Evolutionary conservation across 2,113 vertebrate genomes (phyloP).

Genomic region (Caloenas nicobarica): DNA sequence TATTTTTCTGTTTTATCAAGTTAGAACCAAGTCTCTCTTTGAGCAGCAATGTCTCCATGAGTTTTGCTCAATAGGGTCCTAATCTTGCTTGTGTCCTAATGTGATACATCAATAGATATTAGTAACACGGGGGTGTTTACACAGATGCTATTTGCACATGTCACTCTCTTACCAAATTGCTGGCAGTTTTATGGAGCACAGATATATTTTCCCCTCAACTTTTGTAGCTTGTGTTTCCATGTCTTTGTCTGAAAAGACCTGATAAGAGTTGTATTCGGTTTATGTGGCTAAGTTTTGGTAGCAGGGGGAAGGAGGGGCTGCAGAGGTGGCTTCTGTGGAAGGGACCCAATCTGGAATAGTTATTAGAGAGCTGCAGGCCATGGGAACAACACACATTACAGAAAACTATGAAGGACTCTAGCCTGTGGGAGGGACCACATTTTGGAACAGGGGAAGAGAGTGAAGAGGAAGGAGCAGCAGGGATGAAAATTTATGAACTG

Average conservation of each 20-base stretch:
- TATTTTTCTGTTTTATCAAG: background rate
- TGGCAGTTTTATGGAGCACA: background rate
- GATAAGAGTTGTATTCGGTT: background rate
- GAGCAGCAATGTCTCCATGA: background rate
- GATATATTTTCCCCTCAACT: background rate
- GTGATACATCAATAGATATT: background rate
- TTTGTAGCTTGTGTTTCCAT: background rate
- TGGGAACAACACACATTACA: background rate
- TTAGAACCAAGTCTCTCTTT: background rate
- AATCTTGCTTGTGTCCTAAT: background rate
- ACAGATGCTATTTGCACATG: background rate
- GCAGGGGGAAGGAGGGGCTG: rapidly evolving
- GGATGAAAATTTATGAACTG: too few species aligned
- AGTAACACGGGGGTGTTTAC: background rate
- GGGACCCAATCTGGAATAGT: too few species aligned
- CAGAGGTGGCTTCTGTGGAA: background rate
- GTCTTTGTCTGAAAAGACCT: background rate
- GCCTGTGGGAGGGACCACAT: background rate
- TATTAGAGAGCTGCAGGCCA: background rate
- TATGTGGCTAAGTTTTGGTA: background rate
- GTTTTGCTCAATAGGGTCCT: background rate
- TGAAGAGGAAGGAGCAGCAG: background rate
- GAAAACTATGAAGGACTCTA: background rate
- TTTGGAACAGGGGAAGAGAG: background rate
- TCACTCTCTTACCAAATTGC: background rate